A percentile compares a stretch with the other conserved stretches of the same genome.
phyloP scores from a whole-genome alignment of 2,113 vertebrate species.

The Centrocercus urophasianus region DNA sequence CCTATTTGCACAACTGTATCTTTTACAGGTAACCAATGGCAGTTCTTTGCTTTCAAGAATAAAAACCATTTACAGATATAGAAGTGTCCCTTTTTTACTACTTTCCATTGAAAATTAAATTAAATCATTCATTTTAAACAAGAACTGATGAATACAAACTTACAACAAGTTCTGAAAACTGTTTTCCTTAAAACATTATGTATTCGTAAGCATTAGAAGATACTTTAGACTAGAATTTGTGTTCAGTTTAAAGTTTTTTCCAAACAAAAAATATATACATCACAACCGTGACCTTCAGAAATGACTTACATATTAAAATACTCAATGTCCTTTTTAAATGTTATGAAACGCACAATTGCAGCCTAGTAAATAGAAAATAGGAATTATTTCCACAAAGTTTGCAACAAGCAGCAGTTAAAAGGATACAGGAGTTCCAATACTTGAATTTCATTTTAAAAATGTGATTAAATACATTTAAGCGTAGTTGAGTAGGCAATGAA shows the following conservation, averaged over 20 bases:
- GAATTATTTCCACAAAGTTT: neutral
- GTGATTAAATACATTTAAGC: neutral
- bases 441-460: neutral
- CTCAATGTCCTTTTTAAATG: neutral
- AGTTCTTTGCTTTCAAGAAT: neutral
- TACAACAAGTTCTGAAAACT: neutral
- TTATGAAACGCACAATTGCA: neutral
- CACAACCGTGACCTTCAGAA: neutral
- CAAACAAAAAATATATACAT: neutral
- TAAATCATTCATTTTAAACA: neutral
- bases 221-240: neutral
- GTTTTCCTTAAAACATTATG: neutral
- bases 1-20: neutral
- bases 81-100: neutral
- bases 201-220: neutral
- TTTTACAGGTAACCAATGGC: neutral
- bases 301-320: neutral
- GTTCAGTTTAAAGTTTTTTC: neutral
- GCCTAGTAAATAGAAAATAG: neutral
- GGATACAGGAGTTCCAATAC: neutral
- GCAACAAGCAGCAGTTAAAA: neutral
- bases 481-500: neutral
- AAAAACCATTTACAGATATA: neutral
- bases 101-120: neutral
- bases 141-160: neutral